Base-by-base conservation (phyloP, 2,113 vertebrate genomes). In the Pachyramphus minor region DNA sequence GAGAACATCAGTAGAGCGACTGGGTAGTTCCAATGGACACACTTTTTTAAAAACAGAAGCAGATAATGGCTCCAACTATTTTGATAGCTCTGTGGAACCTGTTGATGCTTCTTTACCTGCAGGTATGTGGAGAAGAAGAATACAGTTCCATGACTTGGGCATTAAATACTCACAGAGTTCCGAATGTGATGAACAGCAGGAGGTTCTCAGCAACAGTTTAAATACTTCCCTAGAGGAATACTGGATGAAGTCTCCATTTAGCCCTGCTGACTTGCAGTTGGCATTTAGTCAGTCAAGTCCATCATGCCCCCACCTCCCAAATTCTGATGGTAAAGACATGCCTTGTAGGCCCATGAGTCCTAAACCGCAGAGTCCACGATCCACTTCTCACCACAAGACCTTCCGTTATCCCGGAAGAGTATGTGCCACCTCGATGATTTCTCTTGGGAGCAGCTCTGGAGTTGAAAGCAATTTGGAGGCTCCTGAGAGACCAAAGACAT, bases 321-420 rank as follows among this genome's bases (percentile, higher is more conserved):
- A 81, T 35, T 94, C 53, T 17, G 97, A 98, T 17, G 71, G 94
- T 37, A 91, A 94, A 52, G 97, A 97, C 35, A 95, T 96, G 94
- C 99, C 98, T 18, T 95, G 97, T 50, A 97, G 98, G 55, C 99
- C 99, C 37, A 97, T 98, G 98, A 99, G 98, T 92, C 99, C 98
- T 28, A 99, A 99, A 89, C 99, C 99, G 0, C 97, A 94, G 75
- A 98, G 98, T 60, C 98, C 98, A 18, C 97, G 97, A 53, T 94
- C 98, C 6, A 37, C 56, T 7, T 84, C 93, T 39, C 98, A 98
- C 10, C 94, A 91, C 10, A 97, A 69, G 60, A 90, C 88, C 41
- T 98, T 98, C 69, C 93, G 63, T 35, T 98, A 98, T 64, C 95
- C 97, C 1, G 96, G 96, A 56, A 98, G 97, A 44, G 67, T 96